Conservation (phyloP, 1,140 invertebrate genomes). For the Colletes latitarsis region DNA sequence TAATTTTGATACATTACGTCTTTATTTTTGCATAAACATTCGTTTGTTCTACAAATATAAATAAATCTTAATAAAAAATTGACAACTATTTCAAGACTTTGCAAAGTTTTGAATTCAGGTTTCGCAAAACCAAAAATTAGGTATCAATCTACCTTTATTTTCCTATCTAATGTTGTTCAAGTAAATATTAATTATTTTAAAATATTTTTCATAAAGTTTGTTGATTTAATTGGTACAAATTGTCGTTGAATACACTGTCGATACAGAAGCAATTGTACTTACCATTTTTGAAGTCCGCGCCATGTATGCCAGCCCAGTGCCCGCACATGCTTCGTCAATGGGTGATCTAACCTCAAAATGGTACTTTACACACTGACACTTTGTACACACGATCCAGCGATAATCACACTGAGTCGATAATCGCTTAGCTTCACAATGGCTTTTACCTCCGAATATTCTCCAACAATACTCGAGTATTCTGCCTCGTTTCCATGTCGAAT, state of each 20-base stretch:
- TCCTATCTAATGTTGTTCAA: too few relatives aligned
- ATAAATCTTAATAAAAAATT: too few relatives aligned
- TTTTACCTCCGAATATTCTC: not conserved
- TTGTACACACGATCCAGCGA: not conserved
- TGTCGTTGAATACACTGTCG: not conserved
- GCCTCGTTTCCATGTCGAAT: too few relatives aligned
- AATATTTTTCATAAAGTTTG: not conserved
- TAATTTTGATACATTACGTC: too few relatives aligned
- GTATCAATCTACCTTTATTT: too few relatives aligned
- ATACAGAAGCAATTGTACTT: conserved; percentile 16
- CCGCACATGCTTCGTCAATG: conserved; percentile 25
- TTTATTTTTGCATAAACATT: too few relatives aligned
- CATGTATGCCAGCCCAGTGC: not conserved
- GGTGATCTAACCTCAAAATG: conserved; percentile 30
- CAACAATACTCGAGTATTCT: not conserved
- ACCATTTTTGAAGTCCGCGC: conserved; percentile 35
- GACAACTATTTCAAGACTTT: too few relatives aligned
- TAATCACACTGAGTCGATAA: not conserved
- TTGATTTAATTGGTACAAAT: not conserved
- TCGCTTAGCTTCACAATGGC: not conserved
- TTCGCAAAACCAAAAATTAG: too few relatives aligned
- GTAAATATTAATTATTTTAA: too few relatives aligned
- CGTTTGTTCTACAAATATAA: too few relatives aligned
- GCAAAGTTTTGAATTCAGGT: too few relatives aligned
- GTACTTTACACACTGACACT: conserved; percentile 9